These are phyloP conservation scores for Calvadosia cruxmelitensis DNA, from an alignment of 30 jellyfish, hydroid and myxozoan species.

Conservation along the genomic window DNA sequence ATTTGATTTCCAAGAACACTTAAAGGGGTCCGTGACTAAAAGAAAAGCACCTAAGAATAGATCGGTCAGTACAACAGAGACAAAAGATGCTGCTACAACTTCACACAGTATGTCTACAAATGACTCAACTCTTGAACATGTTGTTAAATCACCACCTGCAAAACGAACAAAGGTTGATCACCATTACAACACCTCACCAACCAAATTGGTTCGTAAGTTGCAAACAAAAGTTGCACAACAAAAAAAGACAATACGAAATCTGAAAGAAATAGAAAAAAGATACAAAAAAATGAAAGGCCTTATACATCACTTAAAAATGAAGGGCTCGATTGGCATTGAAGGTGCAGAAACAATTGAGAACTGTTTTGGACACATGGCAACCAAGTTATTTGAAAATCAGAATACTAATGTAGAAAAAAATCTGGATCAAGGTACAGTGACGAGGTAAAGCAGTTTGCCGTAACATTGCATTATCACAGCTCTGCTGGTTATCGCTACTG, in stretches of 20 bases:
- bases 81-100: too few species aligned
- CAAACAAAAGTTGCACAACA: too few species aligned
- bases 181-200: too few species aligned
- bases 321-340: not conserved
- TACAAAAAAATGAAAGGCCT: conserved; percentile 9
- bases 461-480: conserved; percentile 12
- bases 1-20: conserved; percentile 22
- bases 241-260: not conserved
- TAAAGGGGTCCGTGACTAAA: conserved; percentile 3
- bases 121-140: too few species aligned
- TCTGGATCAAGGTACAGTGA: conserved; percentile 1
- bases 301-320: not conserved
- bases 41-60: too few species aligned
- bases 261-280: conserved; percentile 3
- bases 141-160: too few species aligned
- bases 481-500: conserved; percentile 13
- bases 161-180: too few species aligned
- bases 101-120: too few species aligned
- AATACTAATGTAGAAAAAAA: conserved; percentile 1
- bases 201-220: too few species aligned
- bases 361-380: conserved; percentile 17
- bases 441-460: conserved; percentile 13
- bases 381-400: conserved; percentile 12
- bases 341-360: not conserved
- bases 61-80: too few species aligned